Conservation (phyloP, 2,797 vertebrate species). For the Threskiornis aethiopicus region DNA sequence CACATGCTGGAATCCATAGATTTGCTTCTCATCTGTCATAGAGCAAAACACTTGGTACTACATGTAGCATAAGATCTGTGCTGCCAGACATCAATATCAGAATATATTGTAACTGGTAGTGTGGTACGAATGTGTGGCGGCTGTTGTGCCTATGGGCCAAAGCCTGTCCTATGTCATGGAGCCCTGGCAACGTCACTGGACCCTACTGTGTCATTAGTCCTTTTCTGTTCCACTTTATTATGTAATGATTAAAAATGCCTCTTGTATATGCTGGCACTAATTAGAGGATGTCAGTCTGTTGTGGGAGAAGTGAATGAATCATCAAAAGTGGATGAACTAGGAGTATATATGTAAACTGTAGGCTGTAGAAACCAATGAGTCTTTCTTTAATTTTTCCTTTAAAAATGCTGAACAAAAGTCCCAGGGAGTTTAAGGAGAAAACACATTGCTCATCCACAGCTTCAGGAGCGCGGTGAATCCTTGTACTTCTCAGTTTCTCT, state of each 20-base stretch:
- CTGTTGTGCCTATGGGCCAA: background rate
- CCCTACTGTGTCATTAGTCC: background rate
- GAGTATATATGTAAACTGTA: background rate
- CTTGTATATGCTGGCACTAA: background rate
- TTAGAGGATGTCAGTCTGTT: background rate
- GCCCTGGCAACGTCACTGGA: background rate
- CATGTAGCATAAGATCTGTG: accelerated
- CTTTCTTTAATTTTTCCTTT: background rate
- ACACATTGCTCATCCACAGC: background rate
- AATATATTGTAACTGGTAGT: accelerated
- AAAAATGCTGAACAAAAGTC: background rate
- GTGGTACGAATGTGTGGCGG: background rate
- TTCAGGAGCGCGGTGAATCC: background rate
- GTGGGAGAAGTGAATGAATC: background rate
- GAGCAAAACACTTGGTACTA: background rate
- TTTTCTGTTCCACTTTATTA: background rate
- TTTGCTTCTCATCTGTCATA: background rate
- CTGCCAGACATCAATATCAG: background rate
- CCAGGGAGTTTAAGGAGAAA: background rate
- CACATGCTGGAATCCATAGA: background rate
- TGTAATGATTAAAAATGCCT: background rate
- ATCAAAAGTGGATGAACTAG: background rate
- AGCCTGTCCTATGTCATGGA: background rate
- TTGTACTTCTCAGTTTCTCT: background rate
- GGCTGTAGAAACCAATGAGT: background rate